Base-by-base conservation (phyloP, 2,888 invertebrate genomes). In the Euplagia quadripunctaria region DNA sequence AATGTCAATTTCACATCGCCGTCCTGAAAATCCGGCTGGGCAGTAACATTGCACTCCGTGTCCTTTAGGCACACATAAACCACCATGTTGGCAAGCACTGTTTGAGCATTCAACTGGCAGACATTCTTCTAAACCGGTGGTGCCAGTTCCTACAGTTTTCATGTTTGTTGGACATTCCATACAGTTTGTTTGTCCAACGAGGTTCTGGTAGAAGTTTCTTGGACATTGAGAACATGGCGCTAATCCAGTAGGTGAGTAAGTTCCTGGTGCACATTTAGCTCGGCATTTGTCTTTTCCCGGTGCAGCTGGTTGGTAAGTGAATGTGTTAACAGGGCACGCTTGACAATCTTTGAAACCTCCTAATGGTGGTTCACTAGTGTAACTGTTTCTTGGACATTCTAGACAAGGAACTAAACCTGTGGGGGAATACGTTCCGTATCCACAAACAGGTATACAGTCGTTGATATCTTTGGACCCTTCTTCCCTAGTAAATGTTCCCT, bases 201-300 rank as follows among this genome's bases (percentile, higher is more conserved):
- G 94, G 17, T 98, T 97, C 93, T 99, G 99, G 92, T 98, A 99
- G 94, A 98, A 99, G 93, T 99, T 98, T 84, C 97, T 96, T 0
- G 99, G 99, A 87, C 99, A 99, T 74, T 98, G 97, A 4, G 98
- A 98, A 91, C 99, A 99, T 0, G 99, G 99, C 14, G 99, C 98
- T 49, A 99, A 94, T 17, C 99, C 99, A 17, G 99, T 99, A 67
- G 98, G 98, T 0, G 99, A 99, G 89, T 99, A 99, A 82, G 97
- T 97, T 75, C 99, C 99, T 17, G 99, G 97, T 17, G 97, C 96
- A 91, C 99, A 99, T 92, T 99, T 99, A 61, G 98, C 97, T 92
- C 98, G 97, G 88, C 99, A 99, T 80, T 97, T 96, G 81, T 98
- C 98, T 90, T 97, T 97, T 74, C 97, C 97, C 12, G 98, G 97